These are phyloP conservation scores for Amphiura filiformis DNA, from an alignment of 35 echinoderm and acorn worm species.

Conservation along the genomic window DNA sequence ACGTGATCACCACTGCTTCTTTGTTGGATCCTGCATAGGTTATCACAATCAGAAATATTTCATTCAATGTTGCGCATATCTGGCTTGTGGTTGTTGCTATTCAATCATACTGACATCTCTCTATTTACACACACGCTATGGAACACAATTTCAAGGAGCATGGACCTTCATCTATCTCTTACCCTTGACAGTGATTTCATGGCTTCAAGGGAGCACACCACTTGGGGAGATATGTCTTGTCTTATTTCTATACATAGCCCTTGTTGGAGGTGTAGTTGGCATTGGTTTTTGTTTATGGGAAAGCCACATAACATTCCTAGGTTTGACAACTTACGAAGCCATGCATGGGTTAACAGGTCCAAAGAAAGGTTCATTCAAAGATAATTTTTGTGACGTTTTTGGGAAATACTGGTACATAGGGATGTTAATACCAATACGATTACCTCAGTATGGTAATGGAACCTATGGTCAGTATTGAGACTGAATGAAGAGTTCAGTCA, in stretches of 20 bases:
- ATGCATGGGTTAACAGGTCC: slow-evolving; percentile 15
- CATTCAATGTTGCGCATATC: slow-evolving; percentile 38
- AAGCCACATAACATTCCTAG: slow-evolving; percentile 2
- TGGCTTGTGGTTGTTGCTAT: slow-evolving; percentile 28
- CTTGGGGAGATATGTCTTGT: slow-evolving; percentile 15
- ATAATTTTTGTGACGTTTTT: slow-evolving; percentile 49
- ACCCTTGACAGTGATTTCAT: slow-evolving; percentile 14
- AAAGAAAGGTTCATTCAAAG: slow-evolving; percentile 14
- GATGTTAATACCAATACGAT: slow-evolving; percentile 36
- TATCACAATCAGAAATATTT: slow-evolving; percentile 80
- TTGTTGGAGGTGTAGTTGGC: slow-evolving; percentile 19
- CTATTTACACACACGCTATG: slow-evolving; percentile 29
- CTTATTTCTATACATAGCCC: slow-evolving; percentile 31
- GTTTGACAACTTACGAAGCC: slow-evolving; percentile 43
- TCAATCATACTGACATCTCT: slow-evolving; percentile 23
- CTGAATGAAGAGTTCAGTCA: too few relatives aligned
- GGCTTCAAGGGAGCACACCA: not conserved
- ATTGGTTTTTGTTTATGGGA: slow-evolving; percentile 53
- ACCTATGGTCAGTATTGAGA: too few relatives aligned
- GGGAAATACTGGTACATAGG: slow-evolving; percentile 62
- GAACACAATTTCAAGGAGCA: slow-evolving; percentile 44
- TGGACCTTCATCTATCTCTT: slow-evolving; percentile 50
- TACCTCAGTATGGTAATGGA: slow-evolving; percentile 55
- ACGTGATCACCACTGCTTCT: slow-evolving; percentile 60
- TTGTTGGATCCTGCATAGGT: slow-evolving; percentile 56